A percentile compares a stretch with the other conserved stretches of the same genome.
Evolutionary conservation across 2,888 invertebrate genomes (phyloP).

Genomic region (Melanostoma scalare): DNA sequence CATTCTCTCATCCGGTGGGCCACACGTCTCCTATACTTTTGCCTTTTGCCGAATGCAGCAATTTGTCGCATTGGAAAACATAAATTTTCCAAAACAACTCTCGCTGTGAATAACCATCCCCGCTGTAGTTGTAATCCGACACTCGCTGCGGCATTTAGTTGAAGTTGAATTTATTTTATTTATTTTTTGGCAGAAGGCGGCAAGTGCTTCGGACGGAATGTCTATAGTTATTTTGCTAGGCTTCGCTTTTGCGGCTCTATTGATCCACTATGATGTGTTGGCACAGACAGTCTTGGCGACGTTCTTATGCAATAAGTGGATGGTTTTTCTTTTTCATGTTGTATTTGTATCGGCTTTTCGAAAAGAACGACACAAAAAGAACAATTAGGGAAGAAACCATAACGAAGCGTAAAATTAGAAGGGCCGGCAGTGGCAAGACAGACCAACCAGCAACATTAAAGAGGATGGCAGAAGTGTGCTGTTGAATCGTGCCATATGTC

Average conservation of each 20-base stretch:
- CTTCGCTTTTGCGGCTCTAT: slow-evolving; percentile 68
- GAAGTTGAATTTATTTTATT: slow-evolving; percentile 55
- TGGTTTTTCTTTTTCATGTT: slow-evolving; percentile 14
- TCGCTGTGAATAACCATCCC: slow-evolving; percentile 24
- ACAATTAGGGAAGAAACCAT: slow-evolving; percentile 59
- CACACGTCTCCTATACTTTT: not conserved
- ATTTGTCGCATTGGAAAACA: slow-evolving; percentile 67
- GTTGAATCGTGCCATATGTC: slow-evolving; percentile 56
- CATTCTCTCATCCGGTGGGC: slow-evolving; percentile 60
- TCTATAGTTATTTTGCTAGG: slow-evolving; percentile 61
- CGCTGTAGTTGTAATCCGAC: slow-evolving; percentile 63
- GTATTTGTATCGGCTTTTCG: slow-evolving; percentile 1
- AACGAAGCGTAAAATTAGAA: slow-evolving; percentile 64
- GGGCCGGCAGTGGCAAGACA: slow-evolving; percentile 9
- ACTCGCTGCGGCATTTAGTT: slow-evolving; percentile 67
- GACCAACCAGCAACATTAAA: slow-evolving; percentile 21
- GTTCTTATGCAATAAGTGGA: slow-evolving; percentile 62
- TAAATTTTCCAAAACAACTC: slow-evolving; percentile 65
- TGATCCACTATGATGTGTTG: slow-evolving; percentile 57
- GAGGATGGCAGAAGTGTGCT: slow-evolving; percentile 51
- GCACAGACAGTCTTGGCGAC: slow-evolving; percentile 62
- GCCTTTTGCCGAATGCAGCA: slow-evolving; percentile 51
- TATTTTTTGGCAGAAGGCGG: slow-evolving; percentile 65
- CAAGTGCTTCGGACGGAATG: slow-evolving; percentile 62
- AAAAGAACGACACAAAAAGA: slow-evolving; percentile 24